Percentiles rank a stretch among this genome's conserved stretches.
These are phyloP conservation scores for Anthopleura sola DNA, from an alignment of 64 coral and sea anemone species.

Conservation along the genomic window DNA sequence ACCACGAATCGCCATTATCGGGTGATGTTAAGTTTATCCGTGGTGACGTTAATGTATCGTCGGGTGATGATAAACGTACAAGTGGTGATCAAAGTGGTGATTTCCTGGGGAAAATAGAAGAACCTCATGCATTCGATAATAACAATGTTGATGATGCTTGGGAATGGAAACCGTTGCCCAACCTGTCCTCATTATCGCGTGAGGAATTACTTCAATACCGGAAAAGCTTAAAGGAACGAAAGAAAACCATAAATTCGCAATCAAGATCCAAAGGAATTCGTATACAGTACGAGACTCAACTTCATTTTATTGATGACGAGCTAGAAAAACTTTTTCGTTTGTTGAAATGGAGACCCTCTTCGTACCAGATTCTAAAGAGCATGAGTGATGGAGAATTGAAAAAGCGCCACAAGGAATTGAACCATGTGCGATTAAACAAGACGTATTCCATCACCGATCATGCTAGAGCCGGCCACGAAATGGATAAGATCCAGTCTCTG, in stretches of 20 bases:
- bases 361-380: neutral
- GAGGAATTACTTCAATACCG: neutral
- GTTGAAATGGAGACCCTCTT: neutral
- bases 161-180: neutral
- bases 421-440: neutral
- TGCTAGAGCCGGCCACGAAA: neutral
- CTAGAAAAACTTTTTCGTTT: neutral
- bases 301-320: neutral
- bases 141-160: neutral
- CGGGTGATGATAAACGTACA: neutral
- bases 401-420: neutral
- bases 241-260: neutral
- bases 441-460: neutral
- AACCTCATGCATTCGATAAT: neutral
- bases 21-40: neutral
- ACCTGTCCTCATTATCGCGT: neutral
- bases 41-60: neutral
- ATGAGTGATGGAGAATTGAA: neutral
- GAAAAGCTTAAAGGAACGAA: neutral
- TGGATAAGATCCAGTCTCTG: neutral
- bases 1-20: neutral
- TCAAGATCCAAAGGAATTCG: neutral
- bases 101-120: neutral
- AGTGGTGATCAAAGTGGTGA: conserved; percentile 10
- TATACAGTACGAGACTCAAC: neutral